Base-by-base conservation (phyloP, 2,113 vertebrate species). In the Melanerpes formicivorus region DNA sequence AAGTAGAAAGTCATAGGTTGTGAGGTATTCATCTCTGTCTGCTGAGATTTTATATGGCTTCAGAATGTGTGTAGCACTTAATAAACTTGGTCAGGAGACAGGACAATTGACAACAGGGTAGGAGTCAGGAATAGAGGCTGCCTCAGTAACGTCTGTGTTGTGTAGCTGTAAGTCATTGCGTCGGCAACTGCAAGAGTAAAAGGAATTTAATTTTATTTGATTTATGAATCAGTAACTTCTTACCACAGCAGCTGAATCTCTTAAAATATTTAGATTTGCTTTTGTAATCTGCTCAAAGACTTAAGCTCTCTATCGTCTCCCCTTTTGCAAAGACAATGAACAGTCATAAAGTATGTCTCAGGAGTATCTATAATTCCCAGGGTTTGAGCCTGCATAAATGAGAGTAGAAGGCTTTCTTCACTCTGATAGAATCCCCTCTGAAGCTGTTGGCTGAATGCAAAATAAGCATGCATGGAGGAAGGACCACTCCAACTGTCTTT, bases 241-340 rank as follows among this genome's bases (percentile, higher is more conserved):
- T 91, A 93, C 91, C 60, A 82, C 60, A 70, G 63, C 42, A 90
- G 75, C 22, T 0, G 13, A 95, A 87, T 86, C 65, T 58, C 91
- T 83, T 90, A 93, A 94, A 95, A 91, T 95, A 94, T 93, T 95
- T 94, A 91, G 75, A 80, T 94, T 91, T 90, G 44, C 58, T 94
- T 95, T 88, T 91, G 88, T 91, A 91, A 95, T 96, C 87, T 91
- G 83, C 82, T 95, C 88, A 95, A 96, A 96, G 86, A 78, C 90
- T 84, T 73, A 94, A 93, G 63, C 76, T 89, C 56, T 92, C 67
- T 84, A 82, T 95, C 95, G 83, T 96, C 78, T 93, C 56, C 78
- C 29, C 32, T 77, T 87, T 93, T 89, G 85, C 69, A 90, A 91
- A 93, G 93, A 94, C 86, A 94, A 88, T 67, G 77, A 92, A 83